Conservation (phyloP, 2,113 vertebrate species). For the Dicaeum eximium region DNA sequence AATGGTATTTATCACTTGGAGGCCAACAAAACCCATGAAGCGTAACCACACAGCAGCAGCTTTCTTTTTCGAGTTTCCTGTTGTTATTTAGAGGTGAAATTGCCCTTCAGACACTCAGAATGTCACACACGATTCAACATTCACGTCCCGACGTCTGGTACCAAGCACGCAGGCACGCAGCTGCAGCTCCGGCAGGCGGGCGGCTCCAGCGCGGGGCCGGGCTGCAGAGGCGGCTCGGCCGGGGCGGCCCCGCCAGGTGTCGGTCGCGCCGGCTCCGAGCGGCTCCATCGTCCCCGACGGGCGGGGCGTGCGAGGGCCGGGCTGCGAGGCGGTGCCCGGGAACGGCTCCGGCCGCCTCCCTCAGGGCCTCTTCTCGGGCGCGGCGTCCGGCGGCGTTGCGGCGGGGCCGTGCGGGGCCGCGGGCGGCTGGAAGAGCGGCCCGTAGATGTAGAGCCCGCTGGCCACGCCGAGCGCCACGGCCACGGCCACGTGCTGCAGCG, state of each 20-base stretch:
- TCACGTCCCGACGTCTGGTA: not conserved
- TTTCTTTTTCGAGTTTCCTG: not conserved
- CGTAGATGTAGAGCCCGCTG: slow-evolving; percentile 88
- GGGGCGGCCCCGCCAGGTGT: not conserved
- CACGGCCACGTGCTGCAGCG: not conserved
- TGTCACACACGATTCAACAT: not conserved
- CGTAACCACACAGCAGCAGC: fast-evolving
- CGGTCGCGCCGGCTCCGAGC: not conserved
- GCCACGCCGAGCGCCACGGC: slow-evolving; percentile 74
- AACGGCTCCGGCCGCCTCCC: not conserved
- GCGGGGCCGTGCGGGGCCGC: not conserved
- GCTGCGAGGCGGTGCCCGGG: not conserved
- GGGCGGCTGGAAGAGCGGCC: slow-evolving; percentile 63
- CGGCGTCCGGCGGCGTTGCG: not conserved
- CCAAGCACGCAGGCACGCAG: fast-evolving
- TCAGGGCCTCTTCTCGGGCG: not conserved
- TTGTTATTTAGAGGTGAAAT: not conserved
- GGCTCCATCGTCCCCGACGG: not conserved
- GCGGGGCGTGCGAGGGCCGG: not conserved
- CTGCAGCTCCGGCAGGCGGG: not conserved
- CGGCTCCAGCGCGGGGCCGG: not conserved
- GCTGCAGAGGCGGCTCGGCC: not conserved
- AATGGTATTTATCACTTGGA: not conserved
- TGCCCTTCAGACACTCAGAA: not conserved
- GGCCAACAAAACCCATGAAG: not conserved